Base-by-base conservation (phyloP, 2,797 vertebrate genomes). In the Acomys russatus region DNA sequence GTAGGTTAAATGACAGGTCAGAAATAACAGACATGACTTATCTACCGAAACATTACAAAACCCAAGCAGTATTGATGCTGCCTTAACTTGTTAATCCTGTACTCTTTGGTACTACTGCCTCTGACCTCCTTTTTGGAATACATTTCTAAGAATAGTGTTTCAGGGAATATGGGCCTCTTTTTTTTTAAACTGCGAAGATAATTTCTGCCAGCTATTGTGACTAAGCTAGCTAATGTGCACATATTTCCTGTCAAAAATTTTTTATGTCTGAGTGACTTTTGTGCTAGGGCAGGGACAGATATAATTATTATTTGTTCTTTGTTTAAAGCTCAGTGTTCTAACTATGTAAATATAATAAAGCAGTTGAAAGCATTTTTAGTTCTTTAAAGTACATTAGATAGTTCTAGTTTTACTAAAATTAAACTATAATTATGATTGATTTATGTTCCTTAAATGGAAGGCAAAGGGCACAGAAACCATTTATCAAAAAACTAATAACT, bases 331-430 rank as follows among this genome's bases (percentile, higher is more conserved):
- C 78, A 86, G 14, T 71, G 9, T 56, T 78, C 38, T 93, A 91
- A 79, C 78, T 38, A 33, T 0, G 85, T 23, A 92, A 94, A 59
- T 89, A 35, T 91, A 89, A 84, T 73, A 90, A 94, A 87, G 38
- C 17, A 80, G n/a, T 92, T 87, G 51, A 79, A 95, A 64, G 6
- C 20, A 86, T 56, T 76, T 97, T 94, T 79, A 88, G 8, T n/a
- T 61, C 79, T 94, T 25, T 56, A 94, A 91, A 90, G 68, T 76
- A 4, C 30, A 85, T 64, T 71, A 18, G 0, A 51, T 44, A 92
- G 80, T 95, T 96, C 93, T 44, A 85, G 83, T 91, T 83, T 51
- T 33, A 63, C 87, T 92, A 84, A 94, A 83, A 66, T 92, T 92
- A 79, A 84, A 30, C 33, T 77, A 11, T 80, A 78, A 79, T 85